Base-by-base conservation (phyloP, 2,888 invertebrate genomes). In the Ochropleura leucogaster region DNA sequence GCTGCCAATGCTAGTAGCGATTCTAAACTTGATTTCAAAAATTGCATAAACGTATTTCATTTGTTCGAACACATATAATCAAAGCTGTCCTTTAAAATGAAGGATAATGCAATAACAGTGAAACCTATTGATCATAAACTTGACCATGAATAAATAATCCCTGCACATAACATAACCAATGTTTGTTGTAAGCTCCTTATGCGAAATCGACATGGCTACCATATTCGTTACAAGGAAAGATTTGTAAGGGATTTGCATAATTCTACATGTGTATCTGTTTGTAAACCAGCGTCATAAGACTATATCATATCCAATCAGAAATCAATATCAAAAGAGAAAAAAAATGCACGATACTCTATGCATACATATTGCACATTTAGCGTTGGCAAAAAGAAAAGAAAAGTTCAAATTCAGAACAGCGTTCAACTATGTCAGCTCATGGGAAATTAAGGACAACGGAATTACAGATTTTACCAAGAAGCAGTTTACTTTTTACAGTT, bases 211-310 rank as follows among this genome's bases (percentile, higher is more conserved):
- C 81, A 83, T 83, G 86, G 83, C 84, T 85, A 83, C 88, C 89
- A 88, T 85, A 86, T 83, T 79, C 77, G 86, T 80, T 82, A 90
- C 89, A 86, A 87, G 89, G 89, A 89, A 92, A 89, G 86, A 87
- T 89, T 88, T 88, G 78, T 77, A 74, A 79, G 74, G 85, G 90
- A 94, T 93, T 93, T 93, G 92, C 93, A 93, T 94, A 93, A 92
- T 90, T 86, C 84, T 90, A 92, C 92, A 90, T 84, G 85, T 89
- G 90, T 89, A 86, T 86, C 88, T 80, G 87, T 82, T 68, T 81
- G 80, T 84, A 78, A 80, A 79, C 78, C 60, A 63, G 67, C 73
- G 72, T 76, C 73, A 82, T 81, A 68, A 65, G 65, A 77, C 82
- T 74, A 62, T 77, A 79, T 70, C 67, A 72, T 75, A 59, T 53